Evolutionary conservation across 1,140 invertebrate genomes (phyloP).

Genomic region (Ooceraea biroi): DNA sequence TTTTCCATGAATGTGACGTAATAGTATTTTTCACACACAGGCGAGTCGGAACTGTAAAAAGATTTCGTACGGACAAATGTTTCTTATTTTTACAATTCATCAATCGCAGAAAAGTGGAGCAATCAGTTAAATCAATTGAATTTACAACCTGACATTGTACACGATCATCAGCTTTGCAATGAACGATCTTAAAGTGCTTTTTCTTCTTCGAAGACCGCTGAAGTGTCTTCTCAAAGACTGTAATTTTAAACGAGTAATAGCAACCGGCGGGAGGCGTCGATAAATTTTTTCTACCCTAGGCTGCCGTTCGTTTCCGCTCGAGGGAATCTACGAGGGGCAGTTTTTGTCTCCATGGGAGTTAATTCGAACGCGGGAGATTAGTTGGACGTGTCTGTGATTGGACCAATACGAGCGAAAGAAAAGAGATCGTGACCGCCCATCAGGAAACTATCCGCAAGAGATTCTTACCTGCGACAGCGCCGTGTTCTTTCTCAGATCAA

Average conservation of each 20-base stretch:
- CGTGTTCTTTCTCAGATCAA: conserved; percentile 35
- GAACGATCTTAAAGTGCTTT: neutral
- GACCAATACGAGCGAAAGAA: conserved; percentile 45
- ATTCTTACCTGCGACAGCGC: conserved; percentile 58
- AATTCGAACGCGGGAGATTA: conserved; percentile 62
- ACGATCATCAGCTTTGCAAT: conserved; percentile 15
- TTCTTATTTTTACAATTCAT: neutral
- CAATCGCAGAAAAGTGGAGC: neutral
- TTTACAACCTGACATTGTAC: neutral
- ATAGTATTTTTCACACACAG: neutral
- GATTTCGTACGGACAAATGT: neutral
- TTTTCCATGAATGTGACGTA: neutral
- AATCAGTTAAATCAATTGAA: neutral
- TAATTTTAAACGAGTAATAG: conserved; percentile 41
- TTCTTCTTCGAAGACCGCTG: neutral
- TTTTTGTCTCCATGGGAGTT: conserved; percentile 71
- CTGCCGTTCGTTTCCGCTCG: conserved; percentile 69
- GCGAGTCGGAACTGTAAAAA: neutral
- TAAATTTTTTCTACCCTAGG: conserved; percentile 32
- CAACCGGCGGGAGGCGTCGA: conserved; percentile 9
- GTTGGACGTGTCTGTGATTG: conserved; percentile 65
- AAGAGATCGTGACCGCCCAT: conserved; percentile 68
- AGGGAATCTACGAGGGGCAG: conserved; percentile 60
- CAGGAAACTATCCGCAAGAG: conserved; percentile 38
- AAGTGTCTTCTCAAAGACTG: conserved; percentile 13